Evolutionary conservation across 30 jellyfish, hydroid and myxozoan species (phyloP), one percentile per base, ranked within the genome.

Genomic region (Calvadosia cruxmelitensis): DNA sequence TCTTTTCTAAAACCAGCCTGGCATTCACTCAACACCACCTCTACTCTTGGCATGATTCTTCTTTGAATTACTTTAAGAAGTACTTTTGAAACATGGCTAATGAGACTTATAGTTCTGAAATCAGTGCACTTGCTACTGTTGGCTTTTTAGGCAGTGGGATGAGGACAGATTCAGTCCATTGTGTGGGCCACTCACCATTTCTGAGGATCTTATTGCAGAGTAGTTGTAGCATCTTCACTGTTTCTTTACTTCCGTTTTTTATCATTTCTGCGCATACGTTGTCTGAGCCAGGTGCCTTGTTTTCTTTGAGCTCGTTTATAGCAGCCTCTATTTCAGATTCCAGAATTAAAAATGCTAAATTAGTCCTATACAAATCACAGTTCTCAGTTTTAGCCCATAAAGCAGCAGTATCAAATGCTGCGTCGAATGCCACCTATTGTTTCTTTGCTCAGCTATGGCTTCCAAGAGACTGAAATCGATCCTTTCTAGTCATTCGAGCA

Each of bases 1-100:
- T 69, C 78, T 50, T 69, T 69, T 33, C 74, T 69, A 70, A 69
- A 69, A 50, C 78, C 78, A 36, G 73, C 78, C 50, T 69, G 78
- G 48, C 27, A 26, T 70, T 69, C 73, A 34, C 70, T 69, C 42
- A 69, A 50, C 49, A 69, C 78, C 50, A n/a, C 29, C 13, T 69
- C 78, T 26, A 69, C 73, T 69, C 78, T 69, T 29, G 75, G 75
- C n/a, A 63, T 66, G 64, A 66, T 66, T 66, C 64, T 66, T 31
- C 64, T 49, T 69, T 34, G 73, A 61, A 69, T 69, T 31, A 69
- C 50, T 69, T 36, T 49, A 10, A 69, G 78, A 13, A 69, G 32
- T 49, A 69, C 73, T 50, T 67, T 69, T 26, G 73, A 34, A 10
- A 70, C 78, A 49, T 69, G 73, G 50, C 73, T 69, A 16, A 50